Conservation (phyloP, 1,140 invertebrate genomes). For the Brachionus asplanchnoidis region DNA sequence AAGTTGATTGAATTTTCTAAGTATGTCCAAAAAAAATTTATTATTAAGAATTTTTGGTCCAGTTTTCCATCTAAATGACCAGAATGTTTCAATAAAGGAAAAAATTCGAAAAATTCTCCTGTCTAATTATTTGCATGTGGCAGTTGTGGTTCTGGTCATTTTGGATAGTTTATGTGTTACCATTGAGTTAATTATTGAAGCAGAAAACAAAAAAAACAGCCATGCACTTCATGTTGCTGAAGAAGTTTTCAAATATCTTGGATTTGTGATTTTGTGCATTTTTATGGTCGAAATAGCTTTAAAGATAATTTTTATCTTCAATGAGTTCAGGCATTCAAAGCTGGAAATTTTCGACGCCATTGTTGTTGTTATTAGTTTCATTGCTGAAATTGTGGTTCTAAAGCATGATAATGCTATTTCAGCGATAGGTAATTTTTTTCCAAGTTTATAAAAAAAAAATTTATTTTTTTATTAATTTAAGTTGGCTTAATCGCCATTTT, state of each 20-base stretch:
- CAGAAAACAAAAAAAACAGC: conserved; percentile 15
- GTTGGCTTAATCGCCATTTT: conserved; percentile 10
- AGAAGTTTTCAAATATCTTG: neutral
- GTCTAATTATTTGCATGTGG: conserved; percentile 29
- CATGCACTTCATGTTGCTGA: neutral
- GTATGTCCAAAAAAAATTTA: neutral
- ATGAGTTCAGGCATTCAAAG: conserved; percentile 10
- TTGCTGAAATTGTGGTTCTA: conserved; percentile 12
- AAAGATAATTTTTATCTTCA: neutral
- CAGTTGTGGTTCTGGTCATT: neutral
- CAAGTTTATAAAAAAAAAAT: neutral
- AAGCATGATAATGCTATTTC: neutral
- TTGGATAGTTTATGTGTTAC: conserved; percentile 26
- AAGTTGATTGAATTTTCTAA: neutral
- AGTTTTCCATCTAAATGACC: neutral
- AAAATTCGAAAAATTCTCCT: neutral
- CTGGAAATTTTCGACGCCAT: conserved; percentile 5
- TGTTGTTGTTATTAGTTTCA: conserved; percentile 28
- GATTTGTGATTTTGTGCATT: conserved; percentile 20
- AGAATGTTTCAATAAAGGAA: neutral
- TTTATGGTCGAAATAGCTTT: conserved; percentile 21
- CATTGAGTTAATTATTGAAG: conserved; percentile 8
- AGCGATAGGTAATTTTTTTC: neutral
- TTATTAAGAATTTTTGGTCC: neutral
- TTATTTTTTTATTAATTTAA: neutral